Conservation (phyloP, 2,888 invertebrate species). For the Thereva nobilitata region DNA sequence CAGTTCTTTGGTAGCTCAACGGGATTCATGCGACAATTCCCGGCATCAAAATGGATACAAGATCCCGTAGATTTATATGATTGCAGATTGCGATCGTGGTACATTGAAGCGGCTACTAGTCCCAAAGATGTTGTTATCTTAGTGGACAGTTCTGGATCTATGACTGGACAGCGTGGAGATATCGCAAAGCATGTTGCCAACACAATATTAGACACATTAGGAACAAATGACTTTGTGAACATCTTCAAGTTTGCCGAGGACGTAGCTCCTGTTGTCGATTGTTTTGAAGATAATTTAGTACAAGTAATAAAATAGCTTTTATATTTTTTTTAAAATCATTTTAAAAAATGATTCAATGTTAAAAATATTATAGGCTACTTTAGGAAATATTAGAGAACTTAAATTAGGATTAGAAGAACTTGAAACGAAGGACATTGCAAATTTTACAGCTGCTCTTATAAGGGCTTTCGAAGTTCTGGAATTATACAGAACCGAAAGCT, state of each 20-base stretch:
- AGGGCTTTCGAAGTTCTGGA: slow-evolving; percentile 87
- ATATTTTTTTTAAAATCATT: slow-evolving; percentile 8
- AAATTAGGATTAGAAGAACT: slow-evolving; percentile 79
- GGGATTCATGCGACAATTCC: slow-evolving; percentile 96
- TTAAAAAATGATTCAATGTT: neutral
- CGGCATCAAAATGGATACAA: slow-evolving; percentile 82
- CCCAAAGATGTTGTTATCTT: slow-evolving; percentile 91
- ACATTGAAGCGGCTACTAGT: slow-evolving; percentile 95
- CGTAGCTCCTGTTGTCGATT: slow-evolving; percentile 80
- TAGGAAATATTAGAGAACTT: slow-evolving; percentile 80
- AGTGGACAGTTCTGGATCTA: slow-evolving; percentile 88
- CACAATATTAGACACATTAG: slow-evolving; percentile 92
- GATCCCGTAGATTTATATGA: slow-evolving; percentile 92
- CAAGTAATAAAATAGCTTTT: slow-evolving; percentile 66
- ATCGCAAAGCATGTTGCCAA: slow-evolving; percentile 87
- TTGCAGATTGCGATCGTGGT: slow-evolving; percentile 93
- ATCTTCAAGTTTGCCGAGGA: slow-evolving; percentile 88
- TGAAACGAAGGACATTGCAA: slow-evolving; percentile 87
- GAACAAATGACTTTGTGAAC: slow-evolving; percentile 97
- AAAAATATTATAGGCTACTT: slow-evolving; percentile 68
- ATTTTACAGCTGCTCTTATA: slow-evolving; percentile 87
- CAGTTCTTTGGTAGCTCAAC: slow-evolving; percentile 98
- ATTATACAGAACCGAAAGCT: slow-evolving; percentile 64
- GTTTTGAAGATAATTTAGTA: slow-evolving; percentile 86
- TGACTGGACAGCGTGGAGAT: slow-evolving; percentile 85